Evolutionary conservation across 2,888 invertebrate species (phyloP).

Genomic region (Dasypogon diadema): DNA sequence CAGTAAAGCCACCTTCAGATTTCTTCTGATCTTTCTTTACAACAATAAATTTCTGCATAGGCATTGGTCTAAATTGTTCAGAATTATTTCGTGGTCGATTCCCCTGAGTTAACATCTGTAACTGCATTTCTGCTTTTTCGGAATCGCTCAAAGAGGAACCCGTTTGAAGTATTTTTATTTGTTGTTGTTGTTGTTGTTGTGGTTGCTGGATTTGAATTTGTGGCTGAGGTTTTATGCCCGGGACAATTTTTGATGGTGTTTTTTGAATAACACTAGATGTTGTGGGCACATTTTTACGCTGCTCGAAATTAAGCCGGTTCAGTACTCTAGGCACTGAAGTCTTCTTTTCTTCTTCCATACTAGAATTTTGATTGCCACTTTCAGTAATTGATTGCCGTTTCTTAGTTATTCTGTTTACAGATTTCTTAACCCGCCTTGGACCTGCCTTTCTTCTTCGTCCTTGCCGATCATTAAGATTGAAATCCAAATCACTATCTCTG

Average conservation of each 20-base stretch:
- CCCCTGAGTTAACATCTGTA: slow-evolving; percentile 1
- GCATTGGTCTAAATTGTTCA: slow-evolving; percentile 58
- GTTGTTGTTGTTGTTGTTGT: slow-evolving; percentile 62
- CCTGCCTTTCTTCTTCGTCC: slow-evolving; percentile 61
- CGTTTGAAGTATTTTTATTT: slow-evolving; percentile 51
- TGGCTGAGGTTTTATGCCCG: slow-evolving; percentile 54
- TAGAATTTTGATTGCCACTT: slow-evolving; percentile 32
- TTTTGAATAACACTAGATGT: slow-evolving; percentile 44
- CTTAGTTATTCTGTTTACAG: slow-evolving; percentile 53
- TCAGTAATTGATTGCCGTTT: slow-evolving; percentile 54
- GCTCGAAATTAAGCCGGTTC: slow-evolving; percentile 28
- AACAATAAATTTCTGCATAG: slow-evolving; percentile 21
- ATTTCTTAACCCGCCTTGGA: slow-evolving; percentile 52
- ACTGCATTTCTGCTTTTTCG: slow-evolving; percentile 31
- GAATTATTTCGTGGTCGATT: slow-evolving; percentile 8
- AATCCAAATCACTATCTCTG: slow-evolving; percentile 75
- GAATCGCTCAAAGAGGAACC: slow-evolving; percentile 43
- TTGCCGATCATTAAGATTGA: slow-evolving; percentile 71
- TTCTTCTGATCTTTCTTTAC: slow-evolving; percentile 56
- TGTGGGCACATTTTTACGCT: slow-evolving; percentile 54
- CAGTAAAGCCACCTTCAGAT: slow-evolving; percentile 60
- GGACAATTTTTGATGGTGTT: slow-evolving; percentile 12
- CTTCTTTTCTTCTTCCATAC: slow-evolving; percentile 50
- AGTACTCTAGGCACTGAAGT: neutral
- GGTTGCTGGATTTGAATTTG: slow-evolving; percentile 56